Evolutionary conservation across 2,113 vertebrate genomes (phyloP).

Genomic region (Dasyornis broadbenti): DNA sequence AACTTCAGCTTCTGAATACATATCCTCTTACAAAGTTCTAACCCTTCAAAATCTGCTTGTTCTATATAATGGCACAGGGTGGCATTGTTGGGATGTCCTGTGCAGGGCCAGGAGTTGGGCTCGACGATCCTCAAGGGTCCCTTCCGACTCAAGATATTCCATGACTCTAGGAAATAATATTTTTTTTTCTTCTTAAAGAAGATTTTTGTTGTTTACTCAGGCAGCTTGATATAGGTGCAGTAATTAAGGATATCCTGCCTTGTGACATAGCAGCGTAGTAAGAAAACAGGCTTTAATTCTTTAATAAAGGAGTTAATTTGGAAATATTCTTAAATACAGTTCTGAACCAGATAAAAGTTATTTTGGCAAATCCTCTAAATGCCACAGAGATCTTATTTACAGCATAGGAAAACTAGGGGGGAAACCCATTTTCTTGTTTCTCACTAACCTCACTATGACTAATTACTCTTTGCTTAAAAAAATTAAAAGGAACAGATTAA

Average conservation of each 20-base stretch:
- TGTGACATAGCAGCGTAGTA: background rate
- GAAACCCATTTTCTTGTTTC: slow-evolving; percentile 46
- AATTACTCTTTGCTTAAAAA: slow-evolving; percentile 63
- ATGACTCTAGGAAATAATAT: accelerated
- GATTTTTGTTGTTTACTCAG: background rate
- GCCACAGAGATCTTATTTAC: slow-evolving; percentile 41
- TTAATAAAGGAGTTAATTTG: slow-evolving; percentile 6
- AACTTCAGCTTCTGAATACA: accelerated
- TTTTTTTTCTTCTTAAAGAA: background rate
- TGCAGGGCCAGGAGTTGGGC: background rate
- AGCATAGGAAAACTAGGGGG: slow-evolving; percentile 7
- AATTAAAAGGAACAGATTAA: slow-evolving; percentile 69
- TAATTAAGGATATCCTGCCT: no score
- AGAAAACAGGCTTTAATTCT: background rate
- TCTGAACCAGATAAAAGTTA: slow-evolving; percentile 30
- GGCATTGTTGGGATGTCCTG: background rate
- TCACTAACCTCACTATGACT: slow-evolving; percentile 43
- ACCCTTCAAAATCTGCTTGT: accelerated
- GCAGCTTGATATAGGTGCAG: accelerated
- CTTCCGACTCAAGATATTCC: background rate
- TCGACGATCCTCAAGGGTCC: background rate
- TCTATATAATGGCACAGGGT: accelerated
- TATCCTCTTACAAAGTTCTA: accelerated
- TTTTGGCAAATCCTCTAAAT: slow-evolving; percentile 8
- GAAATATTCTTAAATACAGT: slow-evolving; percentile 42